A percentile compares a stretch with the other conserved stretches of the same genome.
These are phyloP conservation scores for Dendrocincla tyrannina DNA, from an alignment of 2,797 vertebrate genomes.

Conservation along the genomic window DNA sequence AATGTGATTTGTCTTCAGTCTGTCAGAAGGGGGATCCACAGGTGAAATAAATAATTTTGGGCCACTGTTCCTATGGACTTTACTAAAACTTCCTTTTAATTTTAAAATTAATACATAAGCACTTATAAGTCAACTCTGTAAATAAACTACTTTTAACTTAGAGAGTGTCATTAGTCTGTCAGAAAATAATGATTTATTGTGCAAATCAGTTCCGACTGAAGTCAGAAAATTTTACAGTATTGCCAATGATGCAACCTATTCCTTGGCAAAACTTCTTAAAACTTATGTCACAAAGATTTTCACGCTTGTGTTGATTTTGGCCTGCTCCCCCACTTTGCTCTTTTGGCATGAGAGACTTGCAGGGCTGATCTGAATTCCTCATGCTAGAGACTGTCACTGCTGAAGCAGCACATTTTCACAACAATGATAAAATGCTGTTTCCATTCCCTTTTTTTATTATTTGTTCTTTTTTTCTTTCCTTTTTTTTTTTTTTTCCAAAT, in stretches of 20 bases:
- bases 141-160: not conserved
- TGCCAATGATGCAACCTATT: not conserved
- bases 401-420: not conserved
- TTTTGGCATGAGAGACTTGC: not conserved
- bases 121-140: not conserved
- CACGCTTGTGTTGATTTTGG: not conserved
- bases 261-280: not conserved
- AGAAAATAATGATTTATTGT: not conserved
- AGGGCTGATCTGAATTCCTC: not conserved
- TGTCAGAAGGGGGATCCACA: not conserved
- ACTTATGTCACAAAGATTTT: not conserved
- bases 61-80: not conserved
- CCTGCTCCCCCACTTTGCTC: not conserved
- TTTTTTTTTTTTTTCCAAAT: not conserved
- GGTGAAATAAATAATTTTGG: not conserved
- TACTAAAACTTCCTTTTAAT: not conserved
- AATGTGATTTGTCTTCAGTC: not conserved
- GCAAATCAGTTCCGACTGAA: not conserved
- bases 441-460: not conserved
- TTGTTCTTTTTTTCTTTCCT: accelerated
- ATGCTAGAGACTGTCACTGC: not conserved
- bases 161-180: not conserved
- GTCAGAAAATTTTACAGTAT: not conserved
- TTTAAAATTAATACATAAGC: not conserved
- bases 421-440: not conserved